phyloP scores from a whole-genome alignment of 2,888 invertebrate genomes.

The Zelleria hepariella region DNA sequence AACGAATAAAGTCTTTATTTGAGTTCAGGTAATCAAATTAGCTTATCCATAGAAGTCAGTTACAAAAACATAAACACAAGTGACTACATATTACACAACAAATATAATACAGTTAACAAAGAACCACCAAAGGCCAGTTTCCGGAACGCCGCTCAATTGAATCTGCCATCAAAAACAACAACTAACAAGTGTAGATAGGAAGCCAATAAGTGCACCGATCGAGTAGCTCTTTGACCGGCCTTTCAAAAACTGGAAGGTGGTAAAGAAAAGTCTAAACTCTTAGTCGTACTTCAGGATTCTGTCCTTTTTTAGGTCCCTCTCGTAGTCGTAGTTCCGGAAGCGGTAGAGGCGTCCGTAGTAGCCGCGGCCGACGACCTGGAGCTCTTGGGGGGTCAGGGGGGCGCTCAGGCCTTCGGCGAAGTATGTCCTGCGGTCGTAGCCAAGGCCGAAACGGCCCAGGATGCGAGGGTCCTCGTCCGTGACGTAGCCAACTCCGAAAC shows the following conservation, averaged over 20 bases:
- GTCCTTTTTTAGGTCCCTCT: background rate
- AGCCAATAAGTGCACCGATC: background rate
- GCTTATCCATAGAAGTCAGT: background rate
- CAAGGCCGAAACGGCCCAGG: conserved; percentile 18
- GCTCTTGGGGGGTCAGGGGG: conserved; percentile 13
- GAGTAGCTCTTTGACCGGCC: too few species aligned
- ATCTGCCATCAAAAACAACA: background rate
- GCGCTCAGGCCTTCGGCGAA: conserved; percentile 11
- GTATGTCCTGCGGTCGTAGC: conserved; percentile 17
- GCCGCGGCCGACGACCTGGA: conserved; percentile 7
- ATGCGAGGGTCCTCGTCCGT: conserved; percentile 2
- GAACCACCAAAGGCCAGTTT: background rate
- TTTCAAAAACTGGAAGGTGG: background rate
- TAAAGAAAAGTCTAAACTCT: background rate
- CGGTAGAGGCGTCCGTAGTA: background rate
- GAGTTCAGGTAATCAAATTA: background rate
- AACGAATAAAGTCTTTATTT: background rate
- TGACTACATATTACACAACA: background rate
- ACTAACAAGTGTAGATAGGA: background rate
- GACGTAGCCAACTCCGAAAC: background rate
- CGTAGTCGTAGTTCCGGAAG: background rate
- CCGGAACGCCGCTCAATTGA: background rate
- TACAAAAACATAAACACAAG: background rate
- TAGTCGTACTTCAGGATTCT: background rate
- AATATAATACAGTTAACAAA: background rate